Conservation (phyloP, 1,140 invertebrate genomes). For the Bombus fervidus region DNA sequence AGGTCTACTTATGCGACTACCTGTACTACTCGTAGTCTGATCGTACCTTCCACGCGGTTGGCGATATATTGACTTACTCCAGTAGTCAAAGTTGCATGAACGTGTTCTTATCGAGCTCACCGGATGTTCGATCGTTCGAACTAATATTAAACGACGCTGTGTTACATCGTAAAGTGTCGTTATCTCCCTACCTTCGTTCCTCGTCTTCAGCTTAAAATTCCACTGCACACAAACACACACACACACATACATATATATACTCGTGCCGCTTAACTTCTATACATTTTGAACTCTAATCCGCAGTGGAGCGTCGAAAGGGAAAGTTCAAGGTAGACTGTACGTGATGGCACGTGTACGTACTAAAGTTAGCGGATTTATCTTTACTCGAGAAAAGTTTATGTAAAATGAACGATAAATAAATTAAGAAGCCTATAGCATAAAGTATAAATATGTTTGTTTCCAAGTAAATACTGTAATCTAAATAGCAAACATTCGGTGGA, state of each 20-base stretch:
- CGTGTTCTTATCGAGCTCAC: constrained; percentile 18
- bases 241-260: too few species aligned
- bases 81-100: constrained; percentile 23
- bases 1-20: too few species aligned
- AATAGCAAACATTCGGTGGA: constrained; percentile 31
- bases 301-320: neutral
- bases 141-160: constrained; percentile 13
- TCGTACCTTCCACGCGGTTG: neutral
- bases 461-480: neutral
- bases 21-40: constrained; percentile 7
- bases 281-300: neutral
- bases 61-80: constrained; percentile 15
- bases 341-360: neutral
- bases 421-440: neutral
- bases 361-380: neutral
- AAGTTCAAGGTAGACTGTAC: neutral
- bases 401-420: neutral
- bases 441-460: neutral
- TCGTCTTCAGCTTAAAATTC: neutral
- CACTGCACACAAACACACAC: neutral
- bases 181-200: neutral
- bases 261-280: neutral
- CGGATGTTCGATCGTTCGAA: constrained; percentile 13
- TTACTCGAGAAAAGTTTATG: neutral
- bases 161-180: neutral